phyloP scores from a whole-genome alignment of 2,797 vertebrate species.

The Rallus crepitans region DNA sequence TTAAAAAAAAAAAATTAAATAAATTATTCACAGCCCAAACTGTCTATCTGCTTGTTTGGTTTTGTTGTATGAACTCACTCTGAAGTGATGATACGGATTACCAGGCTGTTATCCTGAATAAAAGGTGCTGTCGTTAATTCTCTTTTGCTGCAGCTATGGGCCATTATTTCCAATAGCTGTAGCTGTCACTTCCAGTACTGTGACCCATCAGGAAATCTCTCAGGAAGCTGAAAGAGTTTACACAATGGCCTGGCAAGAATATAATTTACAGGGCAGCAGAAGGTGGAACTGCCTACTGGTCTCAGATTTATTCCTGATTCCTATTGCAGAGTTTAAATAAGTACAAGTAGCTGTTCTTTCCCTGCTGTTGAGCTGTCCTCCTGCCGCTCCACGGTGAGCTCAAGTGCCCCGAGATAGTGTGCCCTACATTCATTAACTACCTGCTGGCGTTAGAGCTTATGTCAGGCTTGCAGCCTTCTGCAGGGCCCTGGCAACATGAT shows the following conservation, averaged over 20 bases:
- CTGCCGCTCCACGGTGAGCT: neutral
- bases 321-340: conserved; percentile 62
- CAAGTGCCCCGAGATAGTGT: neutral
- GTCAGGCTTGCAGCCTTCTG: neutral
- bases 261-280: conserved; percentile 74
- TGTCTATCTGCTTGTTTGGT: conserved; percentile 57
- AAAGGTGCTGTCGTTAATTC: conserved; percentile 76
- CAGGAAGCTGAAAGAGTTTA: conserved; percentile 75
- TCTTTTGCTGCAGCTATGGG: conserved; percentile 75
- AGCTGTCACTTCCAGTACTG: conserved; percentile 71
- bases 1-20: neutral
- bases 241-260: conserved; percentile 76
- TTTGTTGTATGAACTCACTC: conserved; percentile 65
- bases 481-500: neutral
- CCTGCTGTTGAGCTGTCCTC: conserved; percentile 26
- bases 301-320: conserved; percentile 57
- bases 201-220: conserved; percentile 78
- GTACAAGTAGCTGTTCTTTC: conserved; percentile 64
- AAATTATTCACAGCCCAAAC: conserved; percentile 20
- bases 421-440: neutral
- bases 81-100: conserved; percentile 73
- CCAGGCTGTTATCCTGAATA: conserved; percentile 63
- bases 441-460: neutral
- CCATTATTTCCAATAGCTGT: conserved; percentile 78
- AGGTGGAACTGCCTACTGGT: conserved; percentile 63